Percentiles rank a stretch among this genome's conserved stretches.
Conservation (phyloP, 1,140 invertebrate species). For the Phymastichus coffea region DNA sequence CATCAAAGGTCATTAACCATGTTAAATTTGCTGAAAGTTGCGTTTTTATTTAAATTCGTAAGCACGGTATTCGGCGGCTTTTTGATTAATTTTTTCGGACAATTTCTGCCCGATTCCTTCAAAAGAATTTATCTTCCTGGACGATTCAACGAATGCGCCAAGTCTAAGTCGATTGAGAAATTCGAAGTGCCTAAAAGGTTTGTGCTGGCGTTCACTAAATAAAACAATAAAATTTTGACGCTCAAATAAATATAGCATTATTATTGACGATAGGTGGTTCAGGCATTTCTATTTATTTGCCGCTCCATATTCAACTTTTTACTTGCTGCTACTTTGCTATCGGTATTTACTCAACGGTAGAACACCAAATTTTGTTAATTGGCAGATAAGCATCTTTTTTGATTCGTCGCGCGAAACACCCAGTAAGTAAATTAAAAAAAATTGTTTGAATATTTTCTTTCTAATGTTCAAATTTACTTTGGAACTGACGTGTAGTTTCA, state of each 20-base stretch:
- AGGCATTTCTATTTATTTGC: slow-evolving; percentile 74
- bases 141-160: slow-evolving; percentile 62
- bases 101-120: slow-evolving; percentile 63
- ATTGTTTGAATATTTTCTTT: slow-evolving; percentile 31
- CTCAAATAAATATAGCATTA: background rate
- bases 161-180: slow-evolving; percentile 54
- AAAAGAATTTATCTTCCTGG: slow-evolving; percentile 67
- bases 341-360: slow-evolving; percentile 54
- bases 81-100: slow-evolving; percentile 63
- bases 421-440: slow-evolving; percentile 44
- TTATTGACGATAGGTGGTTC: slow-evolving; percentile 59
- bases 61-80: slow-evolving; percentile 57
- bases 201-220: background rate
- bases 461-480: slow-evolving; percentile 4
- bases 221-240: too few species aligned
- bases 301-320: slow-evolving; percentile 56
- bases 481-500: slow-evolving; percentile 51
- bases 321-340: slow-evolving; percentile 52
- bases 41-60: slow-evolving; percentile 58
- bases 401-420: slow-evolving; percentile 55
- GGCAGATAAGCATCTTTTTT: slow-evolving; percentile 56
- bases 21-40: slow-evolving; percentile 60
- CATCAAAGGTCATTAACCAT: too few species aligned
- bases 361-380: slow-evolving; percentile 53
- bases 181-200: slow-evolving; percentile 70